Evolutionary conservation across 2,113 vertebrate species (phyloP).

Genomic region (Cervus canadensis): DNA sequence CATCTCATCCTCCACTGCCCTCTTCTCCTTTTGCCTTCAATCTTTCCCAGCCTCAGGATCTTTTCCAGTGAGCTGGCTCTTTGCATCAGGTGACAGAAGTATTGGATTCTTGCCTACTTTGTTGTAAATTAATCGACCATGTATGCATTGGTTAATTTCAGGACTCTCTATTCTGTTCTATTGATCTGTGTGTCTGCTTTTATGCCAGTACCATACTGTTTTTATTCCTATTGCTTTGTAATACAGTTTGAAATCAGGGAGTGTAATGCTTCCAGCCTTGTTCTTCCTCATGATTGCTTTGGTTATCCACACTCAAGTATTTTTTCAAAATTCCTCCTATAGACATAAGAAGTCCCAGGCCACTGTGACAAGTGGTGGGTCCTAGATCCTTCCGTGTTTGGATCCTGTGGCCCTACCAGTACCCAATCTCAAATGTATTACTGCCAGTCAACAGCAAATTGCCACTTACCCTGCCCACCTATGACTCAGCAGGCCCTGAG

Average conservation of each 20-base stretch:
- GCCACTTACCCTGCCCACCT: not conserved
- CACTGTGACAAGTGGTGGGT: not conserved
- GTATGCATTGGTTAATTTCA: not conserved
- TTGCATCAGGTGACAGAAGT: not conserved
- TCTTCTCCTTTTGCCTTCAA: not conserved
- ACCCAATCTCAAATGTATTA: not conserved
- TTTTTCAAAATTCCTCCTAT: not conserved
- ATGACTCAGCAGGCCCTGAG: no score
- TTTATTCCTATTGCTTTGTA: not conserved
- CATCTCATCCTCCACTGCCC: not conserved
- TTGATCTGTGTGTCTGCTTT: not conserved
- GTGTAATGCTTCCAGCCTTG: not conserved
- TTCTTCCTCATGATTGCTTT: not conserved
- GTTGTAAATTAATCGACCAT: not conserved
- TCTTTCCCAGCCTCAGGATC: not conserved
- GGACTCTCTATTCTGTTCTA: not conserved
- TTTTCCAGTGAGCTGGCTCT: not conserved
- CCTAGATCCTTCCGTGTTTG: not conserved
- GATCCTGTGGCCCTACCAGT: not conserved
- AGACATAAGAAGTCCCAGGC: not conserved
- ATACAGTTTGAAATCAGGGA: not conserved
- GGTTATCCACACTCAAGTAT: not conserved
- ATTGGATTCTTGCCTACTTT: not conserved
- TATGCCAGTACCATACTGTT: not conserved
- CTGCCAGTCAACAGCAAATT: not conserved